Percentiles rank a stretch among this genome's conserved stretches.
phyloP scores from a whole-genome alignment of 2,797 vertebrate species.

The Acrossocheilus fasciatus region DNA sequence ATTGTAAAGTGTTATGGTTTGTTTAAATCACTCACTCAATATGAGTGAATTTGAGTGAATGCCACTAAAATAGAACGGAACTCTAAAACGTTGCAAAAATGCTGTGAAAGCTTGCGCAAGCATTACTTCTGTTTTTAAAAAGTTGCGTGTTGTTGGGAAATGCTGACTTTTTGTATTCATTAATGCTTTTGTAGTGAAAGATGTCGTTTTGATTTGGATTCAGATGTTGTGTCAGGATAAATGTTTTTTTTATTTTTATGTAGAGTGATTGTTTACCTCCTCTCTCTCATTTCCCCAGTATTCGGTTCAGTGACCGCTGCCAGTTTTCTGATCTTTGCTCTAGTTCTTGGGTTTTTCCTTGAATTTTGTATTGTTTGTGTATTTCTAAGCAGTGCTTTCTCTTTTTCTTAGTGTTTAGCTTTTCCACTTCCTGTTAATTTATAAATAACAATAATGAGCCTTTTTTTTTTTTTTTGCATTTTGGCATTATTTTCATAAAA shows the following conservation, averaged over 20 bases:
- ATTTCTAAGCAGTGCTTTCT: background rate
- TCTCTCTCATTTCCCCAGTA: background rate
- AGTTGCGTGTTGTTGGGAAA: background rate
- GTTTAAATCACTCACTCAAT: background rate
- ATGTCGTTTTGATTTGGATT: background rate
- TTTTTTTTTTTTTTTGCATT: background rate
- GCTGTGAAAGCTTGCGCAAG: background rate
- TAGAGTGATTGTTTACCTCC: background rate
- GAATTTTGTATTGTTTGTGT: conserved; percentile 59
- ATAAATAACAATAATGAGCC: background rate
- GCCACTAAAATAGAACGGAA: background rate
- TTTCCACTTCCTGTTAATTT: background rate
- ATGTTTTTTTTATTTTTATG: background rate
- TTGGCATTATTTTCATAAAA: background rate
- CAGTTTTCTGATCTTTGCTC: conserved; percentile 47
- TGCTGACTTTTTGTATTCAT: background rate
- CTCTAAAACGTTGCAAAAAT: background rate
- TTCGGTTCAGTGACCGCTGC: background rate
- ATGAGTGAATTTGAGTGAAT: background rate
- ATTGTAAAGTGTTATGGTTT: background rate
- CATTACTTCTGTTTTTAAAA: background rate
- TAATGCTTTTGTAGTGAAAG: background rate
- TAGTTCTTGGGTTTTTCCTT: conserved; percentile 56
- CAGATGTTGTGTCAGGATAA: background rate
- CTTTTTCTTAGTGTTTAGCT: background rate